Evolutionary conservation across 2,888 invertebrate species (phyloP).

Genomic region (Drosophila pegasa): DNA sequence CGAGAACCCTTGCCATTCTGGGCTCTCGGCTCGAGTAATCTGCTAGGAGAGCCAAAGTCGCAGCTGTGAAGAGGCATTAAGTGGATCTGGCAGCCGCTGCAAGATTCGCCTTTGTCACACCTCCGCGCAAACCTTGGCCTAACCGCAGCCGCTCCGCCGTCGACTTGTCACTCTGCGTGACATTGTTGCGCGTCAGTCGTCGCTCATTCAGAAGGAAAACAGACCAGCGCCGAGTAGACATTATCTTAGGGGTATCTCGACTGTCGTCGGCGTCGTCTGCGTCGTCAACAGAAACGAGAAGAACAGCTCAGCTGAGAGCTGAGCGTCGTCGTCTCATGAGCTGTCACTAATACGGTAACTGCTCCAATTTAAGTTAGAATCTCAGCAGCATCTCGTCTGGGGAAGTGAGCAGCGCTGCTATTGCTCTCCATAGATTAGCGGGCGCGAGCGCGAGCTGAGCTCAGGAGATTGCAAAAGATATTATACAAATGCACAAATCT

Average conservation of each 20-base stretch:
- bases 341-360: conserved; percentile 59
- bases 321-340: conserved; percentile 36
- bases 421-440: conserved; percentile 42
- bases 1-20: not conserved
- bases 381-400: conserved; percentile 38
- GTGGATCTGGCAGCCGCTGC: not conserved
- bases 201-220: conserved; percentile 54
- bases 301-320: conserved; percentile 17
- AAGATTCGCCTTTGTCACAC: conserved; percentile 17
- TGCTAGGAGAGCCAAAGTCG: not conserved
- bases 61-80: not conserved
- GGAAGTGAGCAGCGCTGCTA: conserved; percentile 35
- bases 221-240: conserved; percentile 40
- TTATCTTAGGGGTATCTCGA: conserved; percentile 59
- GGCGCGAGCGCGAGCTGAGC: conserved; percentile 35
- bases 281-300: conserved; percentile 41
- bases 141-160: conserved; percentile 36
- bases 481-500: conserved; percentile 69
- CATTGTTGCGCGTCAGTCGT: conserved; percentile 69
- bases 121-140: conserved; percentile 61
- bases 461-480: conserved; percentile 73
- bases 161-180: conserved; percentile 52
- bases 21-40: not conserved
- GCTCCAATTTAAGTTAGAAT: conserved; percentile 73
- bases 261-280: conserved; percentile 45